Base-by-base conservation (phyloP, 2,113 vertebrate genomes). In the Patagioenas fasciata region DNA sequence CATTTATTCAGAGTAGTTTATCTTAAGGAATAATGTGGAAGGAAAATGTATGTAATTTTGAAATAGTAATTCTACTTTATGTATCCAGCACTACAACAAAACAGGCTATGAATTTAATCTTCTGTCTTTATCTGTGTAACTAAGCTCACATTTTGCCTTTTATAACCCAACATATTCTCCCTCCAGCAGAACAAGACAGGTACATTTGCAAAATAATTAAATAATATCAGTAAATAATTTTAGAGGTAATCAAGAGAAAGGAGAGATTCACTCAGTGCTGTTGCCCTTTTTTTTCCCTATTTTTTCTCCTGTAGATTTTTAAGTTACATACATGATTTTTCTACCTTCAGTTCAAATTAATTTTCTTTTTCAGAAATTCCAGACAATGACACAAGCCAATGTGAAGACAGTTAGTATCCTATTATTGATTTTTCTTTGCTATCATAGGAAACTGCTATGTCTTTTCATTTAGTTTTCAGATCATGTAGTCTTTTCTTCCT, bases 401-500 rank as follows among this genome's bases (percentile, higher is more conserved):
- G 2, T 77, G 60, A 92, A 73, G 64, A 86, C 12, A 92, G 12
- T 40, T 94, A 58, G 34, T 24, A 86, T 38, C 21, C 25, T 66
- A 24, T n/a, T 64, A 84, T 38, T 74, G 80, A 71, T 78, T 80
- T 86, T 69, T 44, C 16, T 84, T 74, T 51, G 13, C 21, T 78
- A 12, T 58, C 21, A 64, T 29, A 44, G 24, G 32, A 85, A 91
- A 58, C 21, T 23, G 4, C 2, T 56, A 28, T 48, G 24, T 78
- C 48, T 86, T 93, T 86, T 88, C 42, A 81, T 84, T 93, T 64
- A 88, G 38, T 8, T 92, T 88, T 77, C 74, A 80, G 56, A 58
- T 6, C 5, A 20, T 3, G 9, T 20, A 73, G 21, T 10, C 5
- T 60, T 91, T 82, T 61, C 18, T 73, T 48, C 38, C 57, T 88